Evolutionary conservation across 1,140 invertebrate species (phyloP).

Genomic region (Oppia nitens): DNA sequence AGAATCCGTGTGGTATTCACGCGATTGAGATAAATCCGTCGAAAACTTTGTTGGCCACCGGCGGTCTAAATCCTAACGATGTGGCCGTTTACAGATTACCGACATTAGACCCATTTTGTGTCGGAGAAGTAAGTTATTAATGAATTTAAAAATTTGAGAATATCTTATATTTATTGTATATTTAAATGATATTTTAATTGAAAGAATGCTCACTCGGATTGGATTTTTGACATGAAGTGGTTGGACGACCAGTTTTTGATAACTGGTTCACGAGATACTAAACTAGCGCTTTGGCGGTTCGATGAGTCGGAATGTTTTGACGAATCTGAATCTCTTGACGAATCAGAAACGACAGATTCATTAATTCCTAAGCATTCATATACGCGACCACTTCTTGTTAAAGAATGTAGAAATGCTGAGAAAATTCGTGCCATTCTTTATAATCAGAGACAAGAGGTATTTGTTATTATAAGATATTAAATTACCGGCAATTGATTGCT

Average conservation of each 20-base stretch:
- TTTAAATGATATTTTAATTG: constrained; percentile 26
- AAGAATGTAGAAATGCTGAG: constrained; percentile 47
- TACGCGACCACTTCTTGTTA: constrained; percentile 45
- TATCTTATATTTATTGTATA: no score
- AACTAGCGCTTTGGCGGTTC: constrained; percentile 35
- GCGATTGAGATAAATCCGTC: constrained; percentile 88
- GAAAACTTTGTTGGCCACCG: constrained; percentile 69
- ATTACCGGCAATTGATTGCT: not conserved
- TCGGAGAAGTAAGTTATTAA: constrained; percentile 56
- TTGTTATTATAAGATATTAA: no score
- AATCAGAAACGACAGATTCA: no score
- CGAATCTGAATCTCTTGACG: not conserved
- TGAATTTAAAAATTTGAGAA: no score
- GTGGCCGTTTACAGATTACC: constrained; percentile 81
- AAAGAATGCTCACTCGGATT: constrained; percentile 60
- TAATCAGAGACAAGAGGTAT: no score
- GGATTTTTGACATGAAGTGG: constrained; percentile 92
- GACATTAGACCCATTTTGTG: constrained; percentile 78
- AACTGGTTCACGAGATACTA: constrained; percentile 73
- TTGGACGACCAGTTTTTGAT: constrained; percentile 87
- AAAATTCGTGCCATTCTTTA: constrained; percentile 75
- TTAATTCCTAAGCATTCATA: not conserved
- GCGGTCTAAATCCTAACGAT: constrained; percentile 76
- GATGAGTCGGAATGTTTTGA: constrained; percentile 23
- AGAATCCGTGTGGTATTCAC: constrained; percentile 72